Evolutionary conservation across 1,140 invertebrate species (phyloP), one percentile per base, ranked within the genome.

Genomic region (Brachionus koreanus): DNA sequence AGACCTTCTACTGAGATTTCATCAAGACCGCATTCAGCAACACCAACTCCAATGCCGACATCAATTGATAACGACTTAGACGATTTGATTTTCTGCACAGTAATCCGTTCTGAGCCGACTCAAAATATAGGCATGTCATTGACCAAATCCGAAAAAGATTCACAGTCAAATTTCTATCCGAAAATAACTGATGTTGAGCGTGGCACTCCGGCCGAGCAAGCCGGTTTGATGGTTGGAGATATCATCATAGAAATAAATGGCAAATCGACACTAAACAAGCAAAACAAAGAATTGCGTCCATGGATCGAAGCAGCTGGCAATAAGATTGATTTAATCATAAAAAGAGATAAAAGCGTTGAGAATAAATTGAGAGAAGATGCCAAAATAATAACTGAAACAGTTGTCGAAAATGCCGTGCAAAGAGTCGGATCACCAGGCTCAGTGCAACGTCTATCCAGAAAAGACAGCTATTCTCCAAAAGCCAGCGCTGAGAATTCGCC

Each of bases 161-260:
- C 16, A 16, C 25, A 37, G 13, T 25, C 69, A 10, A 57, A 43
- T 61, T 61, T 43, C 6, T 39, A 42, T 19, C 76, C 76, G 12
- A 35, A 39, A 9, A 23, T 79, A 9, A 61, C 49, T 5, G 19
- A 33, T 33, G 43, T 82, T 33, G 79, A 82, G 16, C 39, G 57
- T 16, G 25, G 39, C 13, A 42, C 79, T n/a, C 79, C 79, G 0
- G 79, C 61, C 19, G 79, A 82, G 5, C 10, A 29, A 16, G 35
- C 29, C 19, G 79, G 79, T 25, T 12, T 82, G 0, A 65, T 61
- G 39, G n/a, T 35, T 13, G 79, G 61, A 3, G 79, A 82, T 43
- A 12, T 37, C 19, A 19, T 82, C 42, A 39, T 82, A 12, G 49
- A 79, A 79, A 79, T 79, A 57, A 79, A 79, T 10, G 76, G 76